phyloP scores from a whole-genome alignment of 2,797 vertebrate genomes.

The Callimico goeldii region DNA sequence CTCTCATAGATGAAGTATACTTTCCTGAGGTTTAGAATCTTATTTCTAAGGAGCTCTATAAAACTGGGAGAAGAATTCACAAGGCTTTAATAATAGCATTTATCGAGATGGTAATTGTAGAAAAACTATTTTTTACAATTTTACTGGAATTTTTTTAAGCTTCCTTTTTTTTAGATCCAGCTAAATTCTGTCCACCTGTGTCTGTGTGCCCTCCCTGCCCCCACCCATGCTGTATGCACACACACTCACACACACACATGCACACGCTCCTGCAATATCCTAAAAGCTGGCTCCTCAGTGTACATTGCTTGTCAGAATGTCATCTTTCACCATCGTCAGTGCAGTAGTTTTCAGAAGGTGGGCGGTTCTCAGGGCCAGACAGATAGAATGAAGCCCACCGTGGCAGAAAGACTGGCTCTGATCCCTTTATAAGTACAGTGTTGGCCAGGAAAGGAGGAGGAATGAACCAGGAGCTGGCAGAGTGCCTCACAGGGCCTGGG shows the following conservation, averaged over 20 bases:
- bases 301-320: neutral
- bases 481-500: neutral
- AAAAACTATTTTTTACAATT: neutral
- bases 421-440: neutral
- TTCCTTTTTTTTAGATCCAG: neutral
- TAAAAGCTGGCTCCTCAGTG: neutral
- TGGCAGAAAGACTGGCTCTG: neutral
- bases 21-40: neutral
- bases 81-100: neutral
- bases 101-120: neutral
- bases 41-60: neutral
- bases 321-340: neutral
- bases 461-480: neutral
- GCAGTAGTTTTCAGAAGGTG: neutral
- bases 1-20: neutral
- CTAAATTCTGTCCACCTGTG: neutral
- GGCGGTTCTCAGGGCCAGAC: neutral
- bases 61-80: neutral
- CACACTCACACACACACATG: neutral
- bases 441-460: neutral
- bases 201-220: neutral
- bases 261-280: no score
- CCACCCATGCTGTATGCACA: fast-evolving
- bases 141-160: neutral
- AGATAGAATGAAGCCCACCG: neutral